These are phyloP conservation scores for Drosophila rufa DNA, from an alignment of 1,140 invertebrate genomes.

Conservation along the genomic window DNA sequence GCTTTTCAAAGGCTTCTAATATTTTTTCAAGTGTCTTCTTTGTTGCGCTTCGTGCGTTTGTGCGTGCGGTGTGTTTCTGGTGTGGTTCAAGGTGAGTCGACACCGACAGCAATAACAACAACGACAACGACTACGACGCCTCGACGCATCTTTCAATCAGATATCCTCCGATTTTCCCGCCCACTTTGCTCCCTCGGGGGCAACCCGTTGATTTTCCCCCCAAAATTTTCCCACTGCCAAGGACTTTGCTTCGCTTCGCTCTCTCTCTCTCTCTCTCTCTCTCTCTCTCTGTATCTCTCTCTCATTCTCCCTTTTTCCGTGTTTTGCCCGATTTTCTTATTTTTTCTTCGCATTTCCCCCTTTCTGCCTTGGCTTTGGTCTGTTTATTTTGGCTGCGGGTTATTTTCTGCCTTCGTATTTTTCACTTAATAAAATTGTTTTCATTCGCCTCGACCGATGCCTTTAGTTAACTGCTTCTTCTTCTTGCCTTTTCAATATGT, in stretches of 20 bases:
- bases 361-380: constrained; percentile 51
- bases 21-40: constrained; percentile 6
- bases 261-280: not conserved
- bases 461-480: constrained; percentile 50
- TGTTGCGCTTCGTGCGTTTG: constrained; percentile 6
- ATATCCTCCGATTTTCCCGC: constrained; percentile 35
- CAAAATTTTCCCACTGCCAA: constrained; percentile 70
- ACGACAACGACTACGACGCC: constrained; percentile 34
- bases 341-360: constrained; percentile 23
- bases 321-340: constrained; percentile 51
- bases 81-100: constrained; percentile 79
- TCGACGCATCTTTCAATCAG: constrained; percentile 79
- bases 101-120: constrained; percentile 34
- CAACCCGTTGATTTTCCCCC: constrained; percentile 58
- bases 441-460: constrained; percentile 60
- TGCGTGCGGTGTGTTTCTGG: constrained; percentile 40
- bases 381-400: constrained; percentile 79
- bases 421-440: constrained; percentile 84
- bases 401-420: constrained; percentile 80
- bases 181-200: not conserved
- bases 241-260: constrained; percentile 48
- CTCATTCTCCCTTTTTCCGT: not conserved
- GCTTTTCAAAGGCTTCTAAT: not conserved
- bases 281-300: too few relatives aligned
- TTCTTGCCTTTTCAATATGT: constrained; percentile 76